Evolutionary conservation across 2,113 vertebrate species (phyloP).

Genomic region (Rhea americana): DNA sequence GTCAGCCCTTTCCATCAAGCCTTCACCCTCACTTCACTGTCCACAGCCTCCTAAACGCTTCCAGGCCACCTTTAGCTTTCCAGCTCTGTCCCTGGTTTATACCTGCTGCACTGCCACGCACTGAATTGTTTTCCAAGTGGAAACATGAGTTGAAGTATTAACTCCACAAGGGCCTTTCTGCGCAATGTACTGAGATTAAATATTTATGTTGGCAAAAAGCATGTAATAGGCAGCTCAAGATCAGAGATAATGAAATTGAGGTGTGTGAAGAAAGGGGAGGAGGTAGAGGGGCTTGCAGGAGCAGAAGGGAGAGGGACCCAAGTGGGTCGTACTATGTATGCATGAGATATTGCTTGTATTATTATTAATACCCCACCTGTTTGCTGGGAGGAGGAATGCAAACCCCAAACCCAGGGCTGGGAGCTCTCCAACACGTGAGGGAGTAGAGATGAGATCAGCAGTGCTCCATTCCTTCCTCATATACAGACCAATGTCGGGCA

Average conservation of each 20-base stretch:
- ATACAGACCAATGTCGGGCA: accelerated
- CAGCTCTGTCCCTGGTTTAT: background rate
- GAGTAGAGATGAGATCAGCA: background rate
- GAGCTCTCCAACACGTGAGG: accelerated
- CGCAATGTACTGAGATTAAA: conserved; percentile 53
- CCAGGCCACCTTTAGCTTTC: background rate
- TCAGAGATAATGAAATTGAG: conserved; percentile 52
- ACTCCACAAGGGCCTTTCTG: conserved; percentile 30
- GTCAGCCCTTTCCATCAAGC: background rate
- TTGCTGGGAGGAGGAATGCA: background rate
- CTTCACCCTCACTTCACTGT: background rate
- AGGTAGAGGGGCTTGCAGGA: background rate
- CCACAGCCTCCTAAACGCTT: accelerated
- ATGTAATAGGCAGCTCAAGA: conserved; percentile 31
- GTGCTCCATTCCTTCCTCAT: accelerated
- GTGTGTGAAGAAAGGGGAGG: background rate
- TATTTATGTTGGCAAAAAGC: conserved; percentile 73
- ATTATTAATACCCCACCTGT: background rate
- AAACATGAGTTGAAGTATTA: conserved; percentile 57
- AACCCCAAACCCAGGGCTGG: accelerated
- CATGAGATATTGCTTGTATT: background rate
- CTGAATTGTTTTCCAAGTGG: conserved; percentile 54
- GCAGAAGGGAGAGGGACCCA: background rate
- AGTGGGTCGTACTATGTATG: background rate
- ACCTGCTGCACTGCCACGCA: background rate